Conservation (phyloP, 2,797 vertebrate genomes). For the Monodelphis domestica region DNA sequence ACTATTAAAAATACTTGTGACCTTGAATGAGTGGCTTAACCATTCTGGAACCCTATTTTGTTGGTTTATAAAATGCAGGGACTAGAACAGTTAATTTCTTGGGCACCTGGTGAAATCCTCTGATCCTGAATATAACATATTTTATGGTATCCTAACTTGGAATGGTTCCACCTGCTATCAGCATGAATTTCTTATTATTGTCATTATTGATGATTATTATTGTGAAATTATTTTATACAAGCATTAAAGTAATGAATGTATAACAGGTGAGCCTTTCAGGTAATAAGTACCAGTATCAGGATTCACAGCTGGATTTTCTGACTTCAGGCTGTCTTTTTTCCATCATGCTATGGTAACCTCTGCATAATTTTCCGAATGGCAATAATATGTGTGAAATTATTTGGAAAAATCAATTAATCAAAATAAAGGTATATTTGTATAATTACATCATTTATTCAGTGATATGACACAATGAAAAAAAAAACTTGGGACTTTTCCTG, state of each 20-base stretch:
- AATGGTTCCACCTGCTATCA: neutral
- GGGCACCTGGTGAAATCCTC: neutral
- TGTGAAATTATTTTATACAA: neutral
- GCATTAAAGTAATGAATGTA: neutral
- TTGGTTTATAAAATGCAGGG: neutral
- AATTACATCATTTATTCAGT: neutral
- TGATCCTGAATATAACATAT: neutral
- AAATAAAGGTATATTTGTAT: neutral
- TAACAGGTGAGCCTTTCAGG: neutral
- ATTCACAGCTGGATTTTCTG: neutral
- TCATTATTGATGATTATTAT: neutral
- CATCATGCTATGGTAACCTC: neutral
- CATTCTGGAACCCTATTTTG: neutral
- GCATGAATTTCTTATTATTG: neutral
- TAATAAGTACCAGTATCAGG: neutral
- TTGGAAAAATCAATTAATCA: neutral
- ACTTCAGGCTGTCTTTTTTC: neutral
- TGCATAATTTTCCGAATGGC: neutral
- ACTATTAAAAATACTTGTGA: neutral
- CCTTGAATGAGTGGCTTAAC: neutral
- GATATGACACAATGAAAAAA: neutral
- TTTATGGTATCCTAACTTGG: neutral
- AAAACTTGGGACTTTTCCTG: neutral
- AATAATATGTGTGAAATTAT: neutral
- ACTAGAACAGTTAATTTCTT: neutral